These are phyloP conservation scores for Allophyes oxyacanthae DNA, from an alignment of 2,888 invertebrate species.

Conservation along the genomic window DNA sequence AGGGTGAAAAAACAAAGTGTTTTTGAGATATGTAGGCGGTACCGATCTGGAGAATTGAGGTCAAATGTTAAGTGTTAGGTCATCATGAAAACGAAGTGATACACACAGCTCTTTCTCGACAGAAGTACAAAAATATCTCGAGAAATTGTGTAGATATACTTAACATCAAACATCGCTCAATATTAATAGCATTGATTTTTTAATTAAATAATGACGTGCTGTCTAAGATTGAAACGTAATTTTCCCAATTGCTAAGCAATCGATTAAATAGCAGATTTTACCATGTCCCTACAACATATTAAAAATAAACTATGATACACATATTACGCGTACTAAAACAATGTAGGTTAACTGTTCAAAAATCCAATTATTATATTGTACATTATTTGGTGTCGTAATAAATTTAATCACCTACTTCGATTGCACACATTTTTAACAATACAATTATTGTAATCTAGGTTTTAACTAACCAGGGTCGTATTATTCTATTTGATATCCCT, in stretches of 20 bases:
- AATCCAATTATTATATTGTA: conserved; percentile 33
- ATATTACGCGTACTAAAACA: conserved; percentile 15
- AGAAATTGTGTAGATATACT: neutral
- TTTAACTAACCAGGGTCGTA: conserved; percentile 22
- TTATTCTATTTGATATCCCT: conserved; percentile 18
- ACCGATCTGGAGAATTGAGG: conserved; percentile 17
- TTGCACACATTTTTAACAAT: conserved; percentile 19
- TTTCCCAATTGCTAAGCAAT: too few relatives aligned
- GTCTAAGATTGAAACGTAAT: too few relatives aligned
- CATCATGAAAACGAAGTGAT: conserved; percentile 19
- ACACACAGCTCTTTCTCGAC: neutral
- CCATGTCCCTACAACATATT: conserved; percentile 20
- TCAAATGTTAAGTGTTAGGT: conserved; percentile 34
- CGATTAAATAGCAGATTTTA: neutral
- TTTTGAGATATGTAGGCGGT: conserved; percentile 27
- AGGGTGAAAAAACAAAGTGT: neutral
- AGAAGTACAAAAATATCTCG: neutral
- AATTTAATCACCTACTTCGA: conserved; percentile 43
- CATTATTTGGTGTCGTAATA: conserved; percentile 34
- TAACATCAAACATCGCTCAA: too few relatives aligned
- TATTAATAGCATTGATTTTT: too few relatives aligned
- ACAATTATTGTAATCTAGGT: conserved; percentile 20
- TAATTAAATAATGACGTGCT: too few relatives aligned
- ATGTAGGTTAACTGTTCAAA: conserved; percentile 36
- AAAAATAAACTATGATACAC: neutral